Evolutionary conservation across 2,888 invertebrate genomes (phyloP), one percentile per base, ranked within the genome.

Genomic region (Aproaerema taeniolella): DNA sequence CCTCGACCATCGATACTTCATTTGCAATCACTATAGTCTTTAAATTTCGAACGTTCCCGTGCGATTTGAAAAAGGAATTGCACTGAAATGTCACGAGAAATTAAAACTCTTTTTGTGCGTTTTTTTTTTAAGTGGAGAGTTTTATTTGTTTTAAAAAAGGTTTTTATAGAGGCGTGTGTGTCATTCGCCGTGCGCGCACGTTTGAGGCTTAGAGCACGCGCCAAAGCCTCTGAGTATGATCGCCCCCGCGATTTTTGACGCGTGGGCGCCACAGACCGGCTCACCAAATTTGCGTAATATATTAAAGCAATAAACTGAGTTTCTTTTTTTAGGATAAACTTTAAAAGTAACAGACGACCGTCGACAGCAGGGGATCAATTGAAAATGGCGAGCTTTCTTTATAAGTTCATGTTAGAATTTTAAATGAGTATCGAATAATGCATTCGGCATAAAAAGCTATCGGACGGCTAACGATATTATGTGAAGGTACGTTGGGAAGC

Each of bases 391-490:
- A 74, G 64, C 75, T 81, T 77, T 79, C 81, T 81, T 80, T 81
- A 81, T 79, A 81, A 72, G 83, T 61, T 71, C 76, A 82, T 77
- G 82, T 85, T 86, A 86, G 85, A 85, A 85, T 86, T 86, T 86
- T 81, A 86, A 86, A 86, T 85, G 83, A 83, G 83, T 75, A 81
- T 85, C 85, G 83, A 86, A 86, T 85, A 85, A 86, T 86, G 83
- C 83, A 85, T 83, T 72, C 75, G 75, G 75, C 77, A 81, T 83
- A 85, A 86, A 86, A 86, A 86, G 82, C 82, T 82, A 85, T 85
- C 83, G 79, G 71, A 66, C 67, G 64, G 73, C 82, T 81, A 82
- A 83, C 85, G 79, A 83, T 85, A 85, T 83, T 81, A 82, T 83
- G 80, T 81, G 82, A 71, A 77, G 67, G 79, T 82, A 75, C 79